These are phyloP conservation scores for Sciaenops ocellatus DNA, from an alignment of 2,797 vertebrate genomes.

Conservation along the genomic window DNA sequence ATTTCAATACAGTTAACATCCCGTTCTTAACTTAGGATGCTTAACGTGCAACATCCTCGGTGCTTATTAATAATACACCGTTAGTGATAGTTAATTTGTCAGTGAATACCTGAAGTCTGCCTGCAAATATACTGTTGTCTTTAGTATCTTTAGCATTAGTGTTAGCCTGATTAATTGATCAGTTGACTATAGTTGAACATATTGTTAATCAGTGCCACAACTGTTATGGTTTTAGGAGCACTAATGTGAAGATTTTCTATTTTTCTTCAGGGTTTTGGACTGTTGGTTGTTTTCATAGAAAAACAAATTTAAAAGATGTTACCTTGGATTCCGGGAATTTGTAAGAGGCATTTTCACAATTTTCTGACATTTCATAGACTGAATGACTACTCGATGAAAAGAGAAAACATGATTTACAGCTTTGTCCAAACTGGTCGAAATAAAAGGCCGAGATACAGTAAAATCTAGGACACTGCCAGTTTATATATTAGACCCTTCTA, in stretches of 20 bases:
- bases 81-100: not conserved
- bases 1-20: conserved; percentile 13
- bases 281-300: too few relatives aligned
- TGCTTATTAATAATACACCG: not conserved
- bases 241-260: not conserved
- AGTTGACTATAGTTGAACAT: too few relatives aligned
- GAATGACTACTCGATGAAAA: not conserved
- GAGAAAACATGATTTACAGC: not conserved
- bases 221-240: not conserved
- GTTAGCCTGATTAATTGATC: not conserved
- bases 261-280: not conserved
- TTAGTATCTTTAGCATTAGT: too few relatives aligned
- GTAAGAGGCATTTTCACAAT: not conserved
- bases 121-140: too few relatives aligned
- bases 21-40: not conserved
- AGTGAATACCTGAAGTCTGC: too few relatives aligned
- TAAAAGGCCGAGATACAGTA: not conserved
- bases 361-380: not conserved
- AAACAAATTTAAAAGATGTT: not conserved
- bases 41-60: not conserved
- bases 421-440: not conserved
- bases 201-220: too few relatives aligned
- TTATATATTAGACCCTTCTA: not conserved
- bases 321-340: not conserved
- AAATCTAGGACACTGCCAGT: not conserved